Evolutionary conservation across 2,113 vertebrate genomes (phyloP), one percentile per base, ranked within the genome.

Genomic region (Laticauda laticaudata): DNA sequence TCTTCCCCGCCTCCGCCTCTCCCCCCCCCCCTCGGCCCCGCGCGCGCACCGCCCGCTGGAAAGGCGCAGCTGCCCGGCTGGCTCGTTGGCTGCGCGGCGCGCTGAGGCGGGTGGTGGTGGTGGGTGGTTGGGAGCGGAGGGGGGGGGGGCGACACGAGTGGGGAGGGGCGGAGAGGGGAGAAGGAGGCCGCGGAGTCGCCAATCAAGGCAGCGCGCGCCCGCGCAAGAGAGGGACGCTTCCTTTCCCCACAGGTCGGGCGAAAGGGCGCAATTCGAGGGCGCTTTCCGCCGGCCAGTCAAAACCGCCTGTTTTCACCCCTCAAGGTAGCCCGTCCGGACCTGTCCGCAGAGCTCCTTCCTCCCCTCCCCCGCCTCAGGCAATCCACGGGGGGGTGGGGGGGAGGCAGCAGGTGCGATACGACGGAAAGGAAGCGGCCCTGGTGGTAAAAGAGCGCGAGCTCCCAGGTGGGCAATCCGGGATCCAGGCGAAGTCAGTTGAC

Each of bases 71-170:
- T 53, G 94, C 61, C 45, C 64, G 61, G 86, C 21, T 55, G 64
- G 69, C 94, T 55, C 43, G 69, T 93, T 55, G 64, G 88, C 94
- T 51, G 69, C 24, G 39, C 64, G 61, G 43, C 69, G 95, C 48
- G 48, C 48, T 10, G 48, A 51, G 48, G 45, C 5, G 55, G 4
- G 2, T 26, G 39, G 54, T 4, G 9, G 39, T 3, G 5, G 1
- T 43, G 43, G 43, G 43, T 43, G 43, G 43, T 2, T 3, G 4
- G 45, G 45, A 43, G 43, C 43, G 43, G 43, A 3, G 3, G 51
- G 34, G 6, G 39, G 5, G 4, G 1, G 51, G 34, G 6, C 0
- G 10, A 23, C 56, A 64, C 43, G 45, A 10, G 3, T 21, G 24
- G 26, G 61, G 61, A 4, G 26, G 10, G 26, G 61, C 24, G 8